Evolutionary conservation across 2,797 vertebrate genomes (phyloP), one percentile per base, ranked within the genome.

Genomic region (Macroramphosus scolopax): DNA sequence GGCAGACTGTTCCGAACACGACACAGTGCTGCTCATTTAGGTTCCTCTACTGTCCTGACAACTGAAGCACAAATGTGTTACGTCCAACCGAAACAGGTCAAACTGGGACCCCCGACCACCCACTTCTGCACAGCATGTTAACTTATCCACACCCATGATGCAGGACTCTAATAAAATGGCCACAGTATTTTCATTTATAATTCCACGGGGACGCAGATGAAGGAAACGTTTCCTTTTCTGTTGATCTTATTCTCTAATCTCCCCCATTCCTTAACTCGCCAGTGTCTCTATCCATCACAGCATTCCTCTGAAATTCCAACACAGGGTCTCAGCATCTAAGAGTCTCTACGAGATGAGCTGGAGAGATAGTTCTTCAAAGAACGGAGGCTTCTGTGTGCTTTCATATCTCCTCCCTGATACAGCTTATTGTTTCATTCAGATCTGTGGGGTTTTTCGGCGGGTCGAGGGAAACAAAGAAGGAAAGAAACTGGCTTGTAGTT

Each of bases 381-480:
- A 18, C 42, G 30, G 47, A 13, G 18, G 20, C 37, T 65, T 17
- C 17, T 47, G 17, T 48, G 51, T 36, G 8, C 45, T 52, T 45
- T 31, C 35, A 14, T 35, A 37, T 60, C 45, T 16, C 22, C 30
- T 34, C 51, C 69, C 47, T 66, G 46, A 72, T 72, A 63, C 54
- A 36, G 8, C 49, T 37, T 36, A 51, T 42, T 51, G 35, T 68
- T 52, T 52, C 26, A 52, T 39, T 58, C 43, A 59, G 31, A 57
- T 57, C 53, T 53, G 29, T 15, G 17, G 17, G 11, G 38, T 28
- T 52, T 40, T 52, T 25, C 7, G 22, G 20, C 12, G 10, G 26
- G 32, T 29, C 48, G 29, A 54, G n/a, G 15, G 16, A 56, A 30
- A 25, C 4, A 52, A 26, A 15, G 33, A 45, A 41, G 43, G 17